Percentiles rank a stretch among this genome's conserved stretches.
phyloP scores from a whole-genome alignment of 2,888 invertebrate genomes.

The Hirtodrosophila confusa region DNA sequence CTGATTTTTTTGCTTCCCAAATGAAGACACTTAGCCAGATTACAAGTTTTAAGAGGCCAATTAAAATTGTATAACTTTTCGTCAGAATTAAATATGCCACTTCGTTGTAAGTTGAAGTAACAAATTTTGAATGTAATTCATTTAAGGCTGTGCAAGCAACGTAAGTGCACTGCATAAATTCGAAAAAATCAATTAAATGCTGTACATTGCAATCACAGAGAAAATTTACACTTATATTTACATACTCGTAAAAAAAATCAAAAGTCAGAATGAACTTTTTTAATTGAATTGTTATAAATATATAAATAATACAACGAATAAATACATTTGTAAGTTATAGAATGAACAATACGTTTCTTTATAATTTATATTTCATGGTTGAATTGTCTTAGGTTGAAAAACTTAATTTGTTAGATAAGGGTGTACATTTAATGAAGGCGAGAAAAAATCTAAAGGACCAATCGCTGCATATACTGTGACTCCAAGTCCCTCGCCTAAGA shows the following conservation, averaged over 20 bases:
- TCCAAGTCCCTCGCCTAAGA: too few relatives aligned
- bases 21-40: constrained; percentile 2
- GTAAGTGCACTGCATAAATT: constrained; percentile 8
- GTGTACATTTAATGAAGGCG: too few relatives aligned
- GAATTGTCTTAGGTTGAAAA: too few relatives aligned
- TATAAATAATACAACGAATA: too few relatives aligned
- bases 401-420: too few relatives aligned
- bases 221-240: background rate
- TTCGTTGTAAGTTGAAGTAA: constrained; percentile 2
- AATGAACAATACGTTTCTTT: too few relatives aligned
- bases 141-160: background rate
- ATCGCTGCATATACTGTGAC: too few relatives aligned
- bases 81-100: constrained; percentile 48
- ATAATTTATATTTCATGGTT: too few relatives aligned
- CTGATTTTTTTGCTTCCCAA: constrained; percentile 1
- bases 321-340: too few relatives aligned
- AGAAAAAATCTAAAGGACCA: too few relatives aligned
- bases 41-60: constrained; percentile 57
- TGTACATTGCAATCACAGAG: background rate
- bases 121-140: constrained; percentile 1
- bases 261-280: constrained; percentile 26
- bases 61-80: constrained; percentile 54
- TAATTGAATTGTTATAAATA: constrained; percentile 12
- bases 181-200: constrained; percentile 13
- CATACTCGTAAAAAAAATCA: constrained; percentile 3